Evolutionary conservation across 2,113 vertebrate genomes (phyloP).

Genomic region (Sinocyclocheilus rhinocerous): DNA sequence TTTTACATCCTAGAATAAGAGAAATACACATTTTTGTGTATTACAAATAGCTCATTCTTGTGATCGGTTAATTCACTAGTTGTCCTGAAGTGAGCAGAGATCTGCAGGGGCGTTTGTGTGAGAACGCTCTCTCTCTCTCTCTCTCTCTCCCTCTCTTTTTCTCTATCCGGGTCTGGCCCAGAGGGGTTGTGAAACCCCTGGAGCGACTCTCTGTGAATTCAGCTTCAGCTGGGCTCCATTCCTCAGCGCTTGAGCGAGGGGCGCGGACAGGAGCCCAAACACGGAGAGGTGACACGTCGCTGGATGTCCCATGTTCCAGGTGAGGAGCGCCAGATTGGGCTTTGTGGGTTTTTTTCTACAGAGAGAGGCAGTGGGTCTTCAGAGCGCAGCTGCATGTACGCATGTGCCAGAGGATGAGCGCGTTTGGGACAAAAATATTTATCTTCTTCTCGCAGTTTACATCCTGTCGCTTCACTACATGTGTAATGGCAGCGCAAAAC

Average conservation of each 20-base stretch:
- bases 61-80: conserved; percentile 37
- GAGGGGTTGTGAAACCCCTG: conserved; percentile 47
- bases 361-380: conserved; percentile 76
- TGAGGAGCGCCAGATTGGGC: conserved; percentile 78
- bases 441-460: conserved; percentile 21
- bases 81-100: conserved; percentile 42
- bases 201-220: conserved; percentile 40
- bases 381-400: conserved; percentile 82
- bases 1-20: conserved; percentile 25
- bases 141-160: background rate
- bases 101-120: conserved; percentile 37
- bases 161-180: conserved; percentile 48
- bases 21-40: background rate
- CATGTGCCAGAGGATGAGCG: conserved; percentile 82
- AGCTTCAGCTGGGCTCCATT: conserved; percentile 41
- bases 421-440: conserved; percentile 55
- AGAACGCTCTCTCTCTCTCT: conserved; percentile 2
- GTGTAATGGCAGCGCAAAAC: background rate
- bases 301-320: conserved; percentile 60
- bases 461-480: background rate
- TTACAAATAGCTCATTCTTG: conserved; percentile 32
- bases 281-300: conserved; percentile 41
- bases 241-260: conserved; percentile 34
- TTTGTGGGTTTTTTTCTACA: conserved; percentile 70
- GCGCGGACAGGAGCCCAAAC: conserved; percentile 39